Base-by-base conservation (phyloP, 2,797 vertebrate genomes). In the Amazona finschi region DNA sequence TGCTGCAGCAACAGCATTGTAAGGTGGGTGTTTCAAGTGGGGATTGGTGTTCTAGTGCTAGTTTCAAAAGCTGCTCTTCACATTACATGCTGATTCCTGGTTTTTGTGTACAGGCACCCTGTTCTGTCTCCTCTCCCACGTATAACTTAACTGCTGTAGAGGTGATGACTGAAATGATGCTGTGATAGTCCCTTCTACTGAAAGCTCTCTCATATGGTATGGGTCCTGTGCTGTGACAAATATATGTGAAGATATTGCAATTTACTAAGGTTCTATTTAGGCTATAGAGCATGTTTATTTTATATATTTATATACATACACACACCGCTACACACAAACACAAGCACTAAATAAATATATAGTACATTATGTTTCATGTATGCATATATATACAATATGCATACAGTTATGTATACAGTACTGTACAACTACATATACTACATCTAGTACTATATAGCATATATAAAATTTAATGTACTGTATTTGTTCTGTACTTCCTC, bases 11-110 rank as follows among this genome's bases (percentile, higher is more conserved):
- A 57, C 1, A 3, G 18, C 24, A 3, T 1, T 67, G 30, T 17
- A 18, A 27, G 0, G 0, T 13, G 30, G 8, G 18, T 46, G 73
- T 38, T 41, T 19, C 1, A 2, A 61, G 9, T 4, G 13, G 49
- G 18, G 27, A 9, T 0, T 13, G 46, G n/a, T 4, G 4, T 14
- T 71, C 16, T 52, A 13, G 7, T 47, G 46, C 52, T 1, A 2
- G n/a, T 73, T 58, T 25, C 11, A 53, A 30, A 49, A 87, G 33
- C 43, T 52, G 81, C 27, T 27, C 15, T 67, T 79, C 30, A 9
- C 27, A 12, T 87, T n/a, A 11, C 0, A 2, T 20, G 28, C 30
- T 3, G 5, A 4, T 44, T 69, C 7, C 10, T 38, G 33, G 19
- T 4, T 6, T 8, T 31, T 46, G 43, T 3, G 1, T 24, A 44